A percentile compares a stretch with the other conserved stretches of the same genome.
These are phyloP conservation scores for Dioctria rufipes DNA, from an alignment of 2,888 invertebrate species.

Conservation along the genomic window DNA sequence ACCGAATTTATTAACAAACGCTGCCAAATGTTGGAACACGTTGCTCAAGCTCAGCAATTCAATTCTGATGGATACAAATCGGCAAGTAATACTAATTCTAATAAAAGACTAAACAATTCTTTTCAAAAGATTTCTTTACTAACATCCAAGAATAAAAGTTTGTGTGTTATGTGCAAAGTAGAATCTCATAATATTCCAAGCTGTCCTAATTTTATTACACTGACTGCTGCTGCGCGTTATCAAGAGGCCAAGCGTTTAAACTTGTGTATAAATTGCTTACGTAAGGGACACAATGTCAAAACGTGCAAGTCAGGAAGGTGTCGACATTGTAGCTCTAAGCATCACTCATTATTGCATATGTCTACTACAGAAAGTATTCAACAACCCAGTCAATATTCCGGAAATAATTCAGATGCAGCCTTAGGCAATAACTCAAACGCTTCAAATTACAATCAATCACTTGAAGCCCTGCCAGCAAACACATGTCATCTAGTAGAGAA, in stretches of 20 bases:
- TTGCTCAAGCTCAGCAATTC: neutral
- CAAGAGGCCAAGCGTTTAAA: too few species aligned
- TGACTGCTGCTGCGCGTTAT: too few species aligned
- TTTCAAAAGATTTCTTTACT: neutral
- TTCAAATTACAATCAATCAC: neutral
- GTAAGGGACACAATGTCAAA: too few species aligned
- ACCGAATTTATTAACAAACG: neutral
- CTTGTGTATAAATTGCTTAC: too few species aligned
- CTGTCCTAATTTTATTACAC: too few species aligned
- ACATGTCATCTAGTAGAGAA: neutral
- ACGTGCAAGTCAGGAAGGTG: neutral
- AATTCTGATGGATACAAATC: neutral
- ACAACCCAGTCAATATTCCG: too few species aligned
- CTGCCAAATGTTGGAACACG: neutral
- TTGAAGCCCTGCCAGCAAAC: neutral
- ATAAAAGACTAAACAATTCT: neutral
- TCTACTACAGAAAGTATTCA: too few species aligned
- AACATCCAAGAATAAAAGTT: neutral
- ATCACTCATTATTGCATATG: too few species aligned
- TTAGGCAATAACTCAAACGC: too few species aligned
- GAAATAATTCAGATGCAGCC: too few species aligned
- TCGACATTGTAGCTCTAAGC: neutral
- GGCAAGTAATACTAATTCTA: neutral
- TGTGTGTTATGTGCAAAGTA: too few species aligned
- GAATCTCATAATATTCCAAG: too few species aligned